These are phyloP conservation scores for Ovis aries DNA, from an alignment of 2,113 vertebrate species.

Conservation along the genomic window DNA sequence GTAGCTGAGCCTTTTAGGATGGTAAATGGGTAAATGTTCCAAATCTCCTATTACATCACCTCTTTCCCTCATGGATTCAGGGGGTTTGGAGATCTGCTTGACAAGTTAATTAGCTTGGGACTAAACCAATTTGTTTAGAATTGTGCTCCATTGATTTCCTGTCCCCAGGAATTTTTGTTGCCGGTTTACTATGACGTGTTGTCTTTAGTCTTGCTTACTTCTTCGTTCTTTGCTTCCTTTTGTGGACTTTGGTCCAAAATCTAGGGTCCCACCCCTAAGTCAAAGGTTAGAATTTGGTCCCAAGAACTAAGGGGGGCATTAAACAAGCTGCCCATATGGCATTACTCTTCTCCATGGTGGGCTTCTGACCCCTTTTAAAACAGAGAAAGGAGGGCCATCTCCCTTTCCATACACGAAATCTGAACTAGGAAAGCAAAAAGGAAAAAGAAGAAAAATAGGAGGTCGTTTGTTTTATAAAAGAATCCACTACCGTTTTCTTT, in stretches of 20 bases:
- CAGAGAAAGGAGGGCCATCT: constrained; percentile 16
- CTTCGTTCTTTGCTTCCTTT: constrained; percentile 44
- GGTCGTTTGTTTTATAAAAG: constrained; percentile 51
- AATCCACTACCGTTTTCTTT: constrained; percentile 16
- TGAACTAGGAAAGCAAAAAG: background rate
- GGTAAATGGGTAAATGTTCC: constrained; percentile 58
- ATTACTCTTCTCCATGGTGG: constrained; percentile 14
- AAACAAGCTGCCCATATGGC: background rate
- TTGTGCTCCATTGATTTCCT: constrained; percentile 63
- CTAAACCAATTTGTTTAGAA: constrained; percentile 71
- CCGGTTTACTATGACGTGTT: constrained; percentile 52
- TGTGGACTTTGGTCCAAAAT: constrained; percentile 65
- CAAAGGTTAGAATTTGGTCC: constrained; percentile 62
- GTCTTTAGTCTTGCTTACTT: constrained; percentile 60
- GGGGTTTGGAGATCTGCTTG: constrained; percentile 51
- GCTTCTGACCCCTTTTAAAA: constrained; percentile 35
- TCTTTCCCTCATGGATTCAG: constrained; percentile 44
- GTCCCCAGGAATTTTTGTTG: constrained; percentile 55
- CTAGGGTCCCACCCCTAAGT: constrained; percentile 54
- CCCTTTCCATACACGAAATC: background rate
- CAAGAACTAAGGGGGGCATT: constrained; percentile 27
- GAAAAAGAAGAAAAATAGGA: background rate
- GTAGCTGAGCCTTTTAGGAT: constrained; percentile 46
- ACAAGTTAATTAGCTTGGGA: constrained; percentile 65
- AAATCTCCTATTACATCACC: constrained; percentile 59